Conservation (phyloP, 2,888 invertebrate genomes). For the Cyaniris semiargus region DNA sequence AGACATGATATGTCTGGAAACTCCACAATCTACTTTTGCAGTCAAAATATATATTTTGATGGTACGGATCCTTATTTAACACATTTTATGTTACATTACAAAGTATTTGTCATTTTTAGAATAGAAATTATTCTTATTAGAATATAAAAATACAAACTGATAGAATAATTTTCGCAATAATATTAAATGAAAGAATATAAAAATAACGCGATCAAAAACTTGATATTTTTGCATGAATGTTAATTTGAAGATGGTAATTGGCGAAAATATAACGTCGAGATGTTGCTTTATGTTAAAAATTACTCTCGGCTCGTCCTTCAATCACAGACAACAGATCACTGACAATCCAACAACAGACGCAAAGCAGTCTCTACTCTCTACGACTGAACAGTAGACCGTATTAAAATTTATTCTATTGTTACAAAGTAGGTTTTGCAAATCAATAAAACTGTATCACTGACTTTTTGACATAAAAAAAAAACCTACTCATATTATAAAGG, state of each 20-base stretch:
- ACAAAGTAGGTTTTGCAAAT: background rate
- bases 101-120: background rate
- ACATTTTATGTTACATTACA: background rate
- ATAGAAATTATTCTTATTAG: background rate
- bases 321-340: background rate
- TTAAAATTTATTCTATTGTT: background rate
- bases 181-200: background rate
- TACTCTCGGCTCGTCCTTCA: background rate
- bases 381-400: background rate
- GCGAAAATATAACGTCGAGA: conserved; percentile 6
- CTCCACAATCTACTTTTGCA: background rate
- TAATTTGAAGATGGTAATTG: background rate
- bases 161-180: background rate
- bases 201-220: background rate
- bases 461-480: background rate
- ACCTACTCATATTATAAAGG: too few species aligned
- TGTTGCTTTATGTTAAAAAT: conserved; percentile 21
- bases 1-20: conserved; percentile 2
- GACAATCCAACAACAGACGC: background rate
- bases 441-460: background rate
- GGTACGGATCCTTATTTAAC: background rate
- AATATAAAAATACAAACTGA: background rate
- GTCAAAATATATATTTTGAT: background rate
- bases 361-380: background rate
- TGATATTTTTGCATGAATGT: background rate